Percentiles rank a stretch among this genome's conserved stretches.
Evolutionary conservation across 2,888 invertebrate genomes (phyloP).

Genomic region (Melieria crassipennis): DNA sequence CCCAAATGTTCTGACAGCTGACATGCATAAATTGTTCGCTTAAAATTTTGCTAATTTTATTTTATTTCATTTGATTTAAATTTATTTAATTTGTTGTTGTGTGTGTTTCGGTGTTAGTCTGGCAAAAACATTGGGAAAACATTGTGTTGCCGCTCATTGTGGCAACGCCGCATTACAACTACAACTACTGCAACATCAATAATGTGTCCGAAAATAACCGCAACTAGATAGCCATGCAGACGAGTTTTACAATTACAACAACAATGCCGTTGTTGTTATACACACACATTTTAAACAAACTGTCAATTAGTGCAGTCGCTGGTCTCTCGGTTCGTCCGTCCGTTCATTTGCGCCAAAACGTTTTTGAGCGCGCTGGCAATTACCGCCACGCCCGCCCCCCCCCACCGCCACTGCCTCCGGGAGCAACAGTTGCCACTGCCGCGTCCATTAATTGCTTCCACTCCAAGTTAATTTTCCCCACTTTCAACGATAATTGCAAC

Average conservation of each 20-base stretch:
- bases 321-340: not conserved
- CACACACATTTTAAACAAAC: not conserved
- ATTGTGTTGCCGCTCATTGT: not conserved
- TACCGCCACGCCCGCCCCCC: not conserved
- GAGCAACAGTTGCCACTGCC: no score
- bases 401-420: no score
- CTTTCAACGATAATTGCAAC: not conserved
- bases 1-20: not conserved
- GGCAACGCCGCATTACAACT: not conserved
- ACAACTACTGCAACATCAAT: not conserved
- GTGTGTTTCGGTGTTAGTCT: not conserved
- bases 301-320: not conserved
- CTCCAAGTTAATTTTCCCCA: slow-evolving; percentile 1
- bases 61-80: not conserved
- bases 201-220: not conserved
- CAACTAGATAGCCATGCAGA: not conserved
- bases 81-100: not conserved
- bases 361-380: not conserved
- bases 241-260: not conserved
- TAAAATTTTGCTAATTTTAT: not conserved
- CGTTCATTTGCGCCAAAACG: not conserved
- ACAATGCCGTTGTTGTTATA: not conserved
- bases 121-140: not conserved
- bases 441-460: not conserved
- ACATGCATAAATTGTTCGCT: not conserved